These are phyloP conservation scores for Perithous albicinctus DNA, from an alignment of 2,888 invertebrate species.

Conservation along the genomic window DNA sequence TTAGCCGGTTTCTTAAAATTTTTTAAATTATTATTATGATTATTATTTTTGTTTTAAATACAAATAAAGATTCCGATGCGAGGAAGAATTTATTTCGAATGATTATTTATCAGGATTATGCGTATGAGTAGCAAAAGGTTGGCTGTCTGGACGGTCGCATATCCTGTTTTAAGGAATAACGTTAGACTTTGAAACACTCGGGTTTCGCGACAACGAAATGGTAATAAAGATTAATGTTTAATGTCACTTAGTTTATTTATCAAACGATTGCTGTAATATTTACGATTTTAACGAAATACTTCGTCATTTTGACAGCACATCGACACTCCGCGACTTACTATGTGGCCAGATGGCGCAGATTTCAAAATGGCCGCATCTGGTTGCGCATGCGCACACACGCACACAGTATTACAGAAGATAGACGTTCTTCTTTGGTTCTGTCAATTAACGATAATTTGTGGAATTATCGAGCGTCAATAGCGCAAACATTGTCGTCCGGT, in stretches of 20 bases:
- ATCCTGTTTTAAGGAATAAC: neutral
- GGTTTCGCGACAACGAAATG: neutral
- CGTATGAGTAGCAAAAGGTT: constrained; percentile 3
- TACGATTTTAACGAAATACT: constrained; percentile 39
- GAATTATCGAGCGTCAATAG: neutral
- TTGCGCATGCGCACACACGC: constrained; percentile 3
- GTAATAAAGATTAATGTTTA: neutral
- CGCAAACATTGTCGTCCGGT: neutral
- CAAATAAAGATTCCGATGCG: neutral
- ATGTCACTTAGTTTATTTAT: neutral
- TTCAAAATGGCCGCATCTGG: constrained; percentile 65
- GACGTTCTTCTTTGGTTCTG: too few species aligned
- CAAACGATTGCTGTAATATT: constrained; percentile 42
- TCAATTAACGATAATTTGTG: constrained; percentile 6
- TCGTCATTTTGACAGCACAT: constrained; percentile 64
- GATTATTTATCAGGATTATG: constrained; percentile 27
- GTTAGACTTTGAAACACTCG: neutral
- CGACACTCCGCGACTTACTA: constrained; percentile 21
- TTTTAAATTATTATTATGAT: too few species aligned
- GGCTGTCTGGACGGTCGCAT: constrained; percentile 31
- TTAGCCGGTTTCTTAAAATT: neutral
- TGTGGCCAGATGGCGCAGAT: constrained; percentile 70
- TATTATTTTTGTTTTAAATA: too few species aligned
- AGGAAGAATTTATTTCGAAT: constrained; percentile 28
- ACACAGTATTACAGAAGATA: too few species aligned